Evolutionary conservation across 1,140 invertebrate genomes (phyloP), one percentile per base, ranked within the genome.

Genomic region (Drosophila equinoxialis): DNA sequence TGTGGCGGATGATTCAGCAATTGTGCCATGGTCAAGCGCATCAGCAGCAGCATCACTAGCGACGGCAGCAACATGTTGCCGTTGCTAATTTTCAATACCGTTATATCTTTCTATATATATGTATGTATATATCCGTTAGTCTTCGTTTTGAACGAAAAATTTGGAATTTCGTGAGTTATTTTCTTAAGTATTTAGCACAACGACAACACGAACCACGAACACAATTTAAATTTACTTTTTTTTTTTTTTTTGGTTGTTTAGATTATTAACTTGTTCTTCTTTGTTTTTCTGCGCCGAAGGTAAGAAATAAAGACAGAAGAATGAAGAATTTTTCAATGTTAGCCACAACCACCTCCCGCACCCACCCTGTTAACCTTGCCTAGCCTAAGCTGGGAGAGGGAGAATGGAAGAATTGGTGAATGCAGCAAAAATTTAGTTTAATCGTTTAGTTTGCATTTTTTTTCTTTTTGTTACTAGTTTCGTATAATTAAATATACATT

Each of bases 1-100:
- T 95, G 94, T 5, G 96, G 96, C 1, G 95, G 94, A 68, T 94
- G 93, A 93, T 96, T 96, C 74, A 95, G 93, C 73, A 91, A 68
- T 63, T 92, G 91, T 60, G 85, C 77, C 17, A 62, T n/a, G 37
- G 66, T 61, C 51, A 64, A 51, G 51, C 60, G 61, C 65, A 26
- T 55, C 65, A 67, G 65, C 63, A 68, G 33, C 65, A 67, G 59
- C 68, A 80, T 17, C 45, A 35, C 30, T 45, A 42, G 65, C 79
- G 63, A 62, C 74, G 65, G 71, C 79, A 72, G 80, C 83, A 89
- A 73, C 80, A 84, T 87, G 77, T 78, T 87, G 84, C 80, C 77
- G 85, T 89, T 75, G 85, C 84, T 80, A 89, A 89, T 89, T 84
- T 66, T 59, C 75, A 60, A 26, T 67, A 65, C 84, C 84, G 85